Conservation (phyloP, 2,113 vertebrate species). For the Eulacestoma nigropectus region DNA sequence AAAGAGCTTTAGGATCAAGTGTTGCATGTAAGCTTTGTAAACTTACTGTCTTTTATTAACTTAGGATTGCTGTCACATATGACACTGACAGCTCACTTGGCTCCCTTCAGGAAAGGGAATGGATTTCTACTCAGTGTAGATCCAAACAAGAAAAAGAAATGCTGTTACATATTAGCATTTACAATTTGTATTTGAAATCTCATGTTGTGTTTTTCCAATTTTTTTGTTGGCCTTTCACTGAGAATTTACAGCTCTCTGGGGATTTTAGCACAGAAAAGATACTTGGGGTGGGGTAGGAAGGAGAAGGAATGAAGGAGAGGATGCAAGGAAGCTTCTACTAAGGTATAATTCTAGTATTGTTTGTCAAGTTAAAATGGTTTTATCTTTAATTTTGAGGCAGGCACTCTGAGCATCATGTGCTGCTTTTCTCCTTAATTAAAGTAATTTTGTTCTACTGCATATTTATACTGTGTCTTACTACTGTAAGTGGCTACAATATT, state of each 20-base stretch:
- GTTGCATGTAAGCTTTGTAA: background rate
- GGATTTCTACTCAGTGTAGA: background rate
- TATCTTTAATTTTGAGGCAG: background rate
- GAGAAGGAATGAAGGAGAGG: background rate
- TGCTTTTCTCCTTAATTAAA: background rate
- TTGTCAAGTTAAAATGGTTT: background rate
- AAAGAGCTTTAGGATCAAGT: background rate
- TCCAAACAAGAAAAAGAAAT: background rate
- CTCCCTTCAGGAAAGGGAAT: background rate
- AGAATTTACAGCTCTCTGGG: background rate
- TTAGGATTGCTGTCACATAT: background rate
- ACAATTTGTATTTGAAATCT: background rate
- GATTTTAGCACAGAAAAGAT: background rate
- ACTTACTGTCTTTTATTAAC: background rate
- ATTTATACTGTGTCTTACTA: background rate
- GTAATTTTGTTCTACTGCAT: background rate
- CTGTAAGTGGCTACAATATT: background rate
- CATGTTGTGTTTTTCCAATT: rapidly evolving
- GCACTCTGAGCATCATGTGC: background rate
- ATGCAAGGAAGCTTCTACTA: background rate
- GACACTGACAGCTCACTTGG: rapidly evolving
- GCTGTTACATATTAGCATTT: background rate
- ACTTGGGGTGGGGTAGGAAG: background rate
- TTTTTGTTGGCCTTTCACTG: background rate
- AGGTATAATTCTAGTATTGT: background rate